phyloP scores from a whole-genome alignment of 1,140 invertebrate genomes.

The Lithobius niger region DNA sequence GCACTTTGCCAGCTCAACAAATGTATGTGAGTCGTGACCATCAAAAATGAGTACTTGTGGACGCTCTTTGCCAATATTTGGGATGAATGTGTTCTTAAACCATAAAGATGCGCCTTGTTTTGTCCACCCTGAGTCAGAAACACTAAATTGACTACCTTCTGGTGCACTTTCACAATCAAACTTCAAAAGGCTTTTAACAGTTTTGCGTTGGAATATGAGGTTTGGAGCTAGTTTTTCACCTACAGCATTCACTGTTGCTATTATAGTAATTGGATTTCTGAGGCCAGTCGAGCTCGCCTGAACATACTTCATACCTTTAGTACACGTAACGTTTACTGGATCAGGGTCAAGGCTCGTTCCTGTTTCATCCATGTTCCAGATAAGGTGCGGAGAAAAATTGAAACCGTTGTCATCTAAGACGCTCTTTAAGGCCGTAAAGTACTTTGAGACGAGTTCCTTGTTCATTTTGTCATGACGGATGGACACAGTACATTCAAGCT shows the following conservation, averaged over 20 bases:
- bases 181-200: background rate
- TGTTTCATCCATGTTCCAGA: slow-evolving; percentile 1
- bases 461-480: background rate
- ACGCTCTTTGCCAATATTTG: slow-evolving; percentile 8
- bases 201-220: background rate
- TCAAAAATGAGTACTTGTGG: slow-evolving; percentile 13
- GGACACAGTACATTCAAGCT: background rate
- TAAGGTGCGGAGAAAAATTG: background rate
- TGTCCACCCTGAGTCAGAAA: background rate
- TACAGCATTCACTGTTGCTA: slow-evolving; percentile 2
- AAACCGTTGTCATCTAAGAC: background rate
- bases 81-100: background rate
- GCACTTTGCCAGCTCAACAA: slow-evolving; percentile 11
- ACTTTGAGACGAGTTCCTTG: background rate
- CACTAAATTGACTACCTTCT: background rate
- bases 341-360: background rate
- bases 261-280: slow-evolving; percentile 6
- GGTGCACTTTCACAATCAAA: background rate
- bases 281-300: slow-evolving; percentile 7
- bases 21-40: slow-evolving; percentile 11
- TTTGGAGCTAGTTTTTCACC: background rate
- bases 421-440: background rate
- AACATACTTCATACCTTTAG: slow-evolving; percentile 6
- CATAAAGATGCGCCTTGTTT: slow-evolving; percentile 2
- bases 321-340: slow-evolving; percentile 1